phyloP scores from a whole-genome alignment of 2,888 invertebrate genomes.

The Cataglyphis albicans region DNA sequence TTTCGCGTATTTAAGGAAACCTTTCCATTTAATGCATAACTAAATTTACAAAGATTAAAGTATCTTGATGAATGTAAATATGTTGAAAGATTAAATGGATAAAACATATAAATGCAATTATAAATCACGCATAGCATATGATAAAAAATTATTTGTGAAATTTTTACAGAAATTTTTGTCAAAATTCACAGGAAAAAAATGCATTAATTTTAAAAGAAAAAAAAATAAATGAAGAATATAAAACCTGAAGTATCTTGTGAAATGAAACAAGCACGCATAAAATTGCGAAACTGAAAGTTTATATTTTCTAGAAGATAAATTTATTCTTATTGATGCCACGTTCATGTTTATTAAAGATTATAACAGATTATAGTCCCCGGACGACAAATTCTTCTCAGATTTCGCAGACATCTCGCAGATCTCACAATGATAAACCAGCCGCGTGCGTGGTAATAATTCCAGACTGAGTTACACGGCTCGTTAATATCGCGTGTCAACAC shows the following conservation, averaged over 20 bases:
- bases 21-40: not conserved
- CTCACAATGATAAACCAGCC: slow-evolving; percentile 34
- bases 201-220: not conserved
- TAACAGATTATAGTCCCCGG: not conserved
- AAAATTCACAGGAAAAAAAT: not conserved
- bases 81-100: not conserved
- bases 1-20: not conserved
- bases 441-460: slow-evolving; percentile 31
- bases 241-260: not conserved
- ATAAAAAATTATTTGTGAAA: not conserved
- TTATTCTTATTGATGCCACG: not conserved
- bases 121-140: not conserved
- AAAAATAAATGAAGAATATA: not conserved
- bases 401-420: not conserved
- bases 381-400: slow-evolving; percentile 7
- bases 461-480: slow-evolving; percentile 4
- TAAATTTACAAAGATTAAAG: not conserved
- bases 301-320: not conserved
- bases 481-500: slow-evolving; percentile 37
- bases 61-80: not conserved
- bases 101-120: not conserved
- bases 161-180: too few relatives aligned
- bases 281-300: not conserved
- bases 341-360: not conserved
- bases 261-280: not conserved